Evolutionary conservation across 2,797 vertebrate species (phyloP).

Genomic region (Glossophaga mutica): DNA sequence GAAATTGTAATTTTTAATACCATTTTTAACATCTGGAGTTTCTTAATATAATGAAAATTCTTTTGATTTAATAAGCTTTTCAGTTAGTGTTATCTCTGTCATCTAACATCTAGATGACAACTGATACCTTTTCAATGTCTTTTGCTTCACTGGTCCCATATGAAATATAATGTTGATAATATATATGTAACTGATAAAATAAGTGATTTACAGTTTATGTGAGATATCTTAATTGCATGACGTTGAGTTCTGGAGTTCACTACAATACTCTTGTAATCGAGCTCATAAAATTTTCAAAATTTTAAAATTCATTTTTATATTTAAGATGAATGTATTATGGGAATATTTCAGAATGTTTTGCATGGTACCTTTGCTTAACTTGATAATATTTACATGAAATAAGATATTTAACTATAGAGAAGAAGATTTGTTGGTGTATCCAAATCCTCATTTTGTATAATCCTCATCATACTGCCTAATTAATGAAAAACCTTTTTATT

Average conservation of each 20-base stretch:
- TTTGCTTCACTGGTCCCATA: not conserved
- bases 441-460: not conserved
- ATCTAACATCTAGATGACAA: not conserved
- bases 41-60: not conserved
- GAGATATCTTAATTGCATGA: not conserved
- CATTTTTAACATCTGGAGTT: not conserved
- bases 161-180: not conserved
- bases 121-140: not conserved
- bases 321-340: not conserved
- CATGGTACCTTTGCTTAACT: not conserved
- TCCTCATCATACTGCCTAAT: not conserved
- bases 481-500: not conserved
- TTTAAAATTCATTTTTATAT: not conserved
- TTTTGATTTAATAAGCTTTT: conserved; percentile 19
- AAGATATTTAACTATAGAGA: not conserved
- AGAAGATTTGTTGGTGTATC: not conserved
- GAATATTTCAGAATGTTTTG: not conserved
- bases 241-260: not conserved
- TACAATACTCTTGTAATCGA: not conserved
- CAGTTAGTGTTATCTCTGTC: not conserved
- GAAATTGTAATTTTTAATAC: not conserved
- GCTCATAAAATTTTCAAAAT: not conserved
- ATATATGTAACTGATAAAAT: not conserved
- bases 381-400: not conserved
- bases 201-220: not conserved